These are phyloP conservation scores for Mesorhabditis sp. DNA, from an alignment of 2,888 invertebrate genomes.

Conservation along the genomic window DNA sequence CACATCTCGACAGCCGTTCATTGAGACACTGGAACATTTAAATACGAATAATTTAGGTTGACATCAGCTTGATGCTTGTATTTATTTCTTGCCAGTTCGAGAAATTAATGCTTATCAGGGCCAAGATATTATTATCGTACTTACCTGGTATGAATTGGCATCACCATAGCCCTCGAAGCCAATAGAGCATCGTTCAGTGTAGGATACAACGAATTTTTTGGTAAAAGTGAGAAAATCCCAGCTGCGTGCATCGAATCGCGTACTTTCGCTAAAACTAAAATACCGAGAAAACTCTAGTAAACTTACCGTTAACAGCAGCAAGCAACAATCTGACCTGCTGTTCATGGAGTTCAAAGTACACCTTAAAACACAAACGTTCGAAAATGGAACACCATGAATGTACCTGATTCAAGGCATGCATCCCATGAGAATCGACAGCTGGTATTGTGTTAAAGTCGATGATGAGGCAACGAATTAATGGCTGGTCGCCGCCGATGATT, in stretches of 20 bases:
- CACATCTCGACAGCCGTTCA: constrained; percentile 44
- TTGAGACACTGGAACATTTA: constrained; percentile 33
- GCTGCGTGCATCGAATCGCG: constrained; percentile 30
- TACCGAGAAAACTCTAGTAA: not conserved
- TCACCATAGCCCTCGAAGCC: not conserved
- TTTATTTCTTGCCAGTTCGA: too few species aligned
- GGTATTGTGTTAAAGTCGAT: constrained; percentile 12
- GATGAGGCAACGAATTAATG: constrained; percentile 10
- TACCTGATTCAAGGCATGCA: constrained; percentile 12
- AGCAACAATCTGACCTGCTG: constrained; percentile 35
- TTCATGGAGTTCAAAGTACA: constrained; percentile 35
- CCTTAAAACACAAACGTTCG: constrained; percentile 17
- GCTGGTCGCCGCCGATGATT: not conserved
- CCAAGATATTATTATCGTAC: not conserved
- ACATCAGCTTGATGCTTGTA: not conserved
- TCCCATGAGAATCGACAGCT: constrained; percentile 14
- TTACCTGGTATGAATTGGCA: constrained; percentile 5
- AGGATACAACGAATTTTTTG: not conserved
- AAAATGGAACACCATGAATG: too few species aligned
- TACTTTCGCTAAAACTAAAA: constrained; percentile 19
- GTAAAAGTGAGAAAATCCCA: constrained; percentile 17
- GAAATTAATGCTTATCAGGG: too few species aligned
- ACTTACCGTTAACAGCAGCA: constrained; percentile 23
- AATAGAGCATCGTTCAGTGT: not conserved
- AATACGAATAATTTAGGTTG: not conserved